These are phyloP conservation scores for Eretmocerus hayati DNA, from an alignment of 2,888 invertebrate species.

Conservation along the genomic window DNA sequence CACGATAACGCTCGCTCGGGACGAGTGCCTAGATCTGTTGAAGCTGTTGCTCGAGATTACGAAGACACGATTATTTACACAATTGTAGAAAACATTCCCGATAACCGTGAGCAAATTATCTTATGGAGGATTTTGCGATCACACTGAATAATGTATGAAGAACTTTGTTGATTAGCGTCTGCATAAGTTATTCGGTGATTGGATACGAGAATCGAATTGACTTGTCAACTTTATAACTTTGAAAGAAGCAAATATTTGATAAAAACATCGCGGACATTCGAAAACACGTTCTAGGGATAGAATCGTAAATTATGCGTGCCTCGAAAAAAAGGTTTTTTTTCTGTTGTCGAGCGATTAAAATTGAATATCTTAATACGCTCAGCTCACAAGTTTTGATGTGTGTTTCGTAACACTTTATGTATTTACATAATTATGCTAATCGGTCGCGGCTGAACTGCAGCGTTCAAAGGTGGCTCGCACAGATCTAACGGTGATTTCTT, in stretches of 20 bases:
- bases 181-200: background rate
- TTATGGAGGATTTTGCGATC: constrained; percentile 4
- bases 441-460: background rate
- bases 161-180: background rate
- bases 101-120: too few relatives aligned
- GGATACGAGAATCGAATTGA: background rate
- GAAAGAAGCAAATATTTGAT: constrained; percentile 7
- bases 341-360: background rate
- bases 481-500: constrained; percentile 3
- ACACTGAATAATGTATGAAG: background rate
- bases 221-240: constrained; percentile 1
- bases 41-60: too few relatives aligned
- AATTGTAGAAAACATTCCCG: too few relatives aligned
- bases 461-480: background rate
- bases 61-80: too few relatives aligned
- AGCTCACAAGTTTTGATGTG: background rate
- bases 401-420: constrained; percentile 4
- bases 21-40: too few relatives aligned
- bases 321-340: background rate
- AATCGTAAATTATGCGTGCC: background rate
- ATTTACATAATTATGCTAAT: constrained; percentile 10
- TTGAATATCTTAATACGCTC: background rate
- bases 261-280: background rate
- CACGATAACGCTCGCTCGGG: too few relatives aligned
- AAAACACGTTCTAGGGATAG: background rate